A percentile compares a stretch with the other conserved stretches of the same genome.
These are phyloP conservation scores for Tigriopus californicus DNA, from an alignment of 2,888 invertebrate species.

Conservation along the genomic window DNA sequence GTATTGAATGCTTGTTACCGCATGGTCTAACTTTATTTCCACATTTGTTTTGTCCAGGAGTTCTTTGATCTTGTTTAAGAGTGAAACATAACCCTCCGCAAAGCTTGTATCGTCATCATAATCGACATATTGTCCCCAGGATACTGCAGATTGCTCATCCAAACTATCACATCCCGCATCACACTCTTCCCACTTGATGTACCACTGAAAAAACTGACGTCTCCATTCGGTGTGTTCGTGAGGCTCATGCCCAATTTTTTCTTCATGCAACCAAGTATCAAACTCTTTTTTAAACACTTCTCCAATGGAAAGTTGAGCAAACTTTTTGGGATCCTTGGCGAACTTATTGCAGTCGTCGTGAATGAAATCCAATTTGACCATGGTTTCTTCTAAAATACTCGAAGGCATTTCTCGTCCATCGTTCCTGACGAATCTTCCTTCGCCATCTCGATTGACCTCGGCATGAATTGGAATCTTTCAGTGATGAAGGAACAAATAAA, in stretches of 20 bases:
- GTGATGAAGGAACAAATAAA: neutral
- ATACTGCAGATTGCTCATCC: neutral
- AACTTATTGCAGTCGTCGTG: neutral
- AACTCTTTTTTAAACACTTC: neutral
- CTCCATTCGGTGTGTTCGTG: neutral
- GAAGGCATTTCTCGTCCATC: neutral
- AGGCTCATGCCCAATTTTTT: neutral
- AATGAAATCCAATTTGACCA: neutral
- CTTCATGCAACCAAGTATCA: neutral
- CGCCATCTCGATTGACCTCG: constrained; percentile 1
- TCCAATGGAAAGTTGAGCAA: neutral
- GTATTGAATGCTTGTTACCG: neutral
- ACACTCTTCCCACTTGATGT: neutral
- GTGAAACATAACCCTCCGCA: constrained; percentile 19
- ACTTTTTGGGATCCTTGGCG: neutral
- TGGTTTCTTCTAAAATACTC: neutral
- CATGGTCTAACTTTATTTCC: neutral
- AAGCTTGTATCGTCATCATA: constrained; percentile 14
- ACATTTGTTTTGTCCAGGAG: neutral
- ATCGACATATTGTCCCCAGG: constrained; percentile 11
- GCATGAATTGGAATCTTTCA: neutral
- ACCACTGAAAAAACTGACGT: neutral
- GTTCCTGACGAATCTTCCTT: neutral
- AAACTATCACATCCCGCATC: constrained; percentile 9
- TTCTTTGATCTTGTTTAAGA: constrained; percentile 17